These are phyloP conservation scores for Trematomus bernacchii DNA, from an alignment of 2,797 vertebrate genomes.

Conservation along the genomic window DNA sequence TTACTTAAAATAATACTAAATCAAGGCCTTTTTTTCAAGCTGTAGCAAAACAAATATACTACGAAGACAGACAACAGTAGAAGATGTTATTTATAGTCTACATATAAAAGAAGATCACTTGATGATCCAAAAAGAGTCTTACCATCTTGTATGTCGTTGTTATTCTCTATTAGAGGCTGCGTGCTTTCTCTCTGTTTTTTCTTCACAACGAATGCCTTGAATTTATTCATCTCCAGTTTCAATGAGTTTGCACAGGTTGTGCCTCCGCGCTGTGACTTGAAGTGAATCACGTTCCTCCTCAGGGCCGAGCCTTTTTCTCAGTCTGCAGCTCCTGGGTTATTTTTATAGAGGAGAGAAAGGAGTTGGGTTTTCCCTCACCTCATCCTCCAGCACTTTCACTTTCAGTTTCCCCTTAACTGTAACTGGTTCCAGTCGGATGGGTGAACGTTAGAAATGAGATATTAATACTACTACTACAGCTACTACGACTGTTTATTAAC, in stretches of 20 bases:
- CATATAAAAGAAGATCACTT: neutral
- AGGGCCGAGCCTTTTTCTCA: neutral
- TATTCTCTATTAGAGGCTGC: constrained; percentile 23
- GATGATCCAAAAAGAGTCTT: neutral
- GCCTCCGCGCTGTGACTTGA: neutral
- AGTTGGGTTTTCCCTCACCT: neutral
- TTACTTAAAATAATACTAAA: neutral
- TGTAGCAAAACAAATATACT: neutral
- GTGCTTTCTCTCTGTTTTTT: neutral
- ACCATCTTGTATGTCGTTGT: constrained; percentile 24
- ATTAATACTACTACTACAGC: too few relatives aligned
- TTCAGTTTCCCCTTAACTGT: neutral
- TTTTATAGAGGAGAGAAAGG: too few relatives aligned
- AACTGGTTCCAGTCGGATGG: rapidly evolving
- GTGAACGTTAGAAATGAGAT: neutral
- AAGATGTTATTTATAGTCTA: neutral
- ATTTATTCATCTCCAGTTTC: neutral
- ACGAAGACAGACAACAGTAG: neutral
- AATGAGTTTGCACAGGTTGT: rapidly evolving
- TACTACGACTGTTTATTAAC: too few relatives aligned
- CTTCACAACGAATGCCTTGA: rapidly evolving
- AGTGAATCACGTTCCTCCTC: rapidly evolving
- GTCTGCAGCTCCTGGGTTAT: too few relatives aligned
- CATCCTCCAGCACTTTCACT: neutral
- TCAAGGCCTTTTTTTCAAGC: neutral